phyloP scores from a whole-genome alignment of 2,797 vertebrate species.

The Dallia pectoralis region DNA sequence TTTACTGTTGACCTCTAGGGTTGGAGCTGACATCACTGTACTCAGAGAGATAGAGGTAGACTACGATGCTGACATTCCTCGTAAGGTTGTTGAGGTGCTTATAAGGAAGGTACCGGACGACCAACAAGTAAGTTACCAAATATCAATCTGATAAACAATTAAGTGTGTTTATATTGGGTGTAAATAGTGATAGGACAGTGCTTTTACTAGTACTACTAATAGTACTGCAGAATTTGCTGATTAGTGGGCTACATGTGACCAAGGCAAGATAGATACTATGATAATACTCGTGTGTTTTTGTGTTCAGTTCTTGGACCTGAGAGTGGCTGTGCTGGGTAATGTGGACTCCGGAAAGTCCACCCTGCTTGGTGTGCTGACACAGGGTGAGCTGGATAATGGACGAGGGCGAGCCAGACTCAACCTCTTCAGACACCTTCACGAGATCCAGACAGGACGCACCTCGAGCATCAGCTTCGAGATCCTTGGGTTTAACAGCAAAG shows the following conservation, averaged over 20 bases:
- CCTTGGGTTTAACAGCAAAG: constrained; percentile 88
- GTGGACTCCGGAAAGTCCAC: constrained; percentile 92
- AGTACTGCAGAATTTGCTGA: not conserved
- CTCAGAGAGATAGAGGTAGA: constrained; percentile 91
- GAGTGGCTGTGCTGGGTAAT: constrained; percentile 87
- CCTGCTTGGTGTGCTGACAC: constrained; percentile 84
- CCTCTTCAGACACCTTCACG: constrained; percentile 88
- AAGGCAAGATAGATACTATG: constrained; percentile 13
- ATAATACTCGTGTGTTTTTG: constrained; percentile 1
- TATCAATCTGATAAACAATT: not conserved
- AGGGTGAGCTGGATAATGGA: constrained; percentile 88
- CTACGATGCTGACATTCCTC: constrained; percentile 83
- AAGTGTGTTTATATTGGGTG: not conserved
- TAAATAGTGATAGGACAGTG: not conserved
- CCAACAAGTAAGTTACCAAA: constrained; percentile 84
- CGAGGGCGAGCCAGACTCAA: constrained; percentile 86
- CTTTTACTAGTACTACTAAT: not conserved
- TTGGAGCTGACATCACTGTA: constrained; percentile 93
- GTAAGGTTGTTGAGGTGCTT: constrained; percentile 92
- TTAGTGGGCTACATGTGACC: not conserved
- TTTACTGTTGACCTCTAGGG: constrained; percentile 66
- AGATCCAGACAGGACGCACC: constrained; percentile 88
- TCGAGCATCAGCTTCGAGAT: constrained; percentile 94
- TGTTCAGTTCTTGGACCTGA: constrained; percentile 83
- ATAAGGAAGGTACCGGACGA: constrained; percentile 97